Percentiles rank a stretch among this genome's conserved stretches.
Conservation (phyloP, 1,140 invertebrate genomes). For the Venturia canescens region DNA sequence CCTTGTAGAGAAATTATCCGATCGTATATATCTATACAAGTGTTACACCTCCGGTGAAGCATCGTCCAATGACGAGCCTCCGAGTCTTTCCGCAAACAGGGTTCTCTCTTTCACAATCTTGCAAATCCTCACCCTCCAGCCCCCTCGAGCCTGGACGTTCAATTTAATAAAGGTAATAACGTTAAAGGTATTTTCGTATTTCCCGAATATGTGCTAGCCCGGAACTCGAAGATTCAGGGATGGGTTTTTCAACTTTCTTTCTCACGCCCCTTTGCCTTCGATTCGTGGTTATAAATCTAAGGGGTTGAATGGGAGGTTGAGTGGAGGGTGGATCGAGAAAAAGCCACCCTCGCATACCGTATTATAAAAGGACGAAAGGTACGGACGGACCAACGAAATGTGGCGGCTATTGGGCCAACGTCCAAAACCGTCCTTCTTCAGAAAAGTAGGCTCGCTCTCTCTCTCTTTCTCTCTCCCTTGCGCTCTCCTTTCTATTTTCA, state of each 20-base stretch:
- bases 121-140: slow-evolving; percentile 58
- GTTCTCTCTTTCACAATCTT: slow-evolving; percentile 53
- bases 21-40: neutral
- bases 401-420: slow-evolving; percentile 73
- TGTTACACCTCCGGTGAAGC: slow-evolving; percentile 60
- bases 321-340: neutral
- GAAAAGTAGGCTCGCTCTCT: slow-evolving; percentile 37
- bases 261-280: neutral
- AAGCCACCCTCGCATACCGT: slow-evolving; percentile 23
- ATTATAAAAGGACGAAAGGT: slow-evolving; percentile 32
- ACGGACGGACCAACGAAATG: slow-evolving; percentile 66
- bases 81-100: slow-evolving; percentile 38
- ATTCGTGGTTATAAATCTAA: slow-evolving; percentile 62
- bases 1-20: no score
- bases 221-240: neutral
- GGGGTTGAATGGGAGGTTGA: slow-evolving; percentile 26
- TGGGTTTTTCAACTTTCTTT: neutral
- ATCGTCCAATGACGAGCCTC: slow-evolving; percentile 58
- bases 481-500: slow-evolving; percentile 1
- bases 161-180: slow-evolving; percentile 78
- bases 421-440: slow-evolving; percentile 71
- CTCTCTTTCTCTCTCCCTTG: slow-evolving; percentile 19
- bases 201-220: slow-evolving; percentile 52
- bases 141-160: slow-evolving; percentile 55
- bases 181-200: slow-evolving; percentile 73